phyloP scores from a whole-genome alignment of 2,113 vertebrate species.

The Seriola aureovittata region DNA sequence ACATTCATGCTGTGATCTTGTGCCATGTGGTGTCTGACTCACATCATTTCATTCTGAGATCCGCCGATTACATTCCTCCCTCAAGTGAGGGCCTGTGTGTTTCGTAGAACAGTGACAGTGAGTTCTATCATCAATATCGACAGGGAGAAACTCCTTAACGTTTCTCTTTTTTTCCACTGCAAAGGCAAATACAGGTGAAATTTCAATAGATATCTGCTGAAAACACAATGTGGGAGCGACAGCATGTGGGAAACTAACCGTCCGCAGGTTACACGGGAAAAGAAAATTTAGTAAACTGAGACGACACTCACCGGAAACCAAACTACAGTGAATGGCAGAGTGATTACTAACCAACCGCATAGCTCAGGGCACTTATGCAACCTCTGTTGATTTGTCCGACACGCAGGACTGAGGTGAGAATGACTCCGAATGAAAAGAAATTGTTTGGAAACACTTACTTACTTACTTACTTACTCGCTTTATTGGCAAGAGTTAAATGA shows the following conservation, averaged over 20 bases:
- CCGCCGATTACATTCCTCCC: constrained; percentile 48
- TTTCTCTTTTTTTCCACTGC: not conserved
- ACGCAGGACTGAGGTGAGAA: not conserved
- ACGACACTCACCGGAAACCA: not conserved
- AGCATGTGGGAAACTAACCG: not conserved
- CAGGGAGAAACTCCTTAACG: not conserved
- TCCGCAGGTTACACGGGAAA: not conserved
- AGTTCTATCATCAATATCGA: constrained; percentile 12
- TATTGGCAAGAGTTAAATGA: not conserved
- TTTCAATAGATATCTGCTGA: not conserved
- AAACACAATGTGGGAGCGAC: not conserved
- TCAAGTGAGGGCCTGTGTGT: constrained; percentile 54
- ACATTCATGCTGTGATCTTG: constrained; percentile 28
- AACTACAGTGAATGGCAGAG: not conserved
- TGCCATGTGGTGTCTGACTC: constrained; percentile 55
- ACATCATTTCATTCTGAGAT: constrained; percentile 23
- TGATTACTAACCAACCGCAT: constrained; percentile 2
- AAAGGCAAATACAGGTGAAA: not conserved
- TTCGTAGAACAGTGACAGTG: not conserved
- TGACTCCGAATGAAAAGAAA: not conserved
- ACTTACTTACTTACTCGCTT: not conserved
- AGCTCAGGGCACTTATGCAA: constrained; percentile 10
- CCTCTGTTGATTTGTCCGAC: not conserved
- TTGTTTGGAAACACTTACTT: too few relatives aligned
- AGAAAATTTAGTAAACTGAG: not conserved